These are phyloP conservation scores for Lycopodina hypogea DNA, from an alignment of 37 sponge, comb jelly and placozoan species.

Conservation along the genomic window DNA sequence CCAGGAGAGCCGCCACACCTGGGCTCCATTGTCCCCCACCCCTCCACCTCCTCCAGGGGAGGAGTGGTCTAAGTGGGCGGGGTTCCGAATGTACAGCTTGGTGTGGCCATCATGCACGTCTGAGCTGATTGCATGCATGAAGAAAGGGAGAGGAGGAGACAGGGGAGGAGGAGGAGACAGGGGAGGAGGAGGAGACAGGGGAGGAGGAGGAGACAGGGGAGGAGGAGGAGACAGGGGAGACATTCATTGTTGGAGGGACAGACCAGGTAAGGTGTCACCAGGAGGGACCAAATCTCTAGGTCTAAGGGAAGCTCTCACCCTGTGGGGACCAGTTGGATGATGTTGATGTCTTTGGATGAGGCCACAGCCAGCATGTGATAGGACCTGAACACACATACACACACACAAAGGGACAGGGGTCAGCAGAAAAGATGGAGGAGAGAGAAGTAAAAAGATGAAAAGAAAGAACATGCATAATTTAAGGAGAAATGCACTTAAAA, in stretches of 20 bases:
- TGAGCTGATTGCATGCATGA: constrained; percentile 12
- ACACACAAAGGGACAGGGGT: too few species aligned
- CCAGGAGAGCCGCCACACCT: constrained; percentile 96
- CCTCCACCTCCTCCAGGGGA: constrained; percentile 9
- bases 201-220: too few species aligned
- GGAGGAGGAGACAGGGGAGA: too few species aligned
- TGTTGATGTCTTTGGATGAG: constrained; percentile 72
- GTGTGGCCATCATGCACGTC: constrained; percentile 59
- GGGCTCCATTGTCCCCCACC: constrained; percentile 18
- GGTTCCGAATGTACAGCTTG: constrained; percentile 77
- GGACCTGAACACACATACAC: constrained; percentile 35
- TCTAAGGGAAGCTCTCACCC: constrained; percentile 27
- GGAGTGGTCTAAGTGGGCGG: constrained; percentile 80
- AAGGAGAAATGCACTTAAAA: too few species aligned
- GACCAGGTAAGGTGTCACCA: too few species aligned
- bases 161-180: too few species aligned
- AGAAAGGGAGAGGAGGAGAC: background rate
- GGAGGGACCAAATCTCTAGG: too few species aligned
- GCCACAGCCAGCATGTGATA: constrained; percentile 90
- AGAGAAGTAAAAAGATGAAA: too few species aligned
- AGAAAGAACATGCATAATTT: too few species aligned
- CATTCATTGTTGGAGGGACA: background rate
- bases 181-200: too few species aligned
- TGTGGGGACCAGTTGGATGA: constrained; percentile 63
- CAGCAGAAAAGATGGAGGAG: too few species aligned